Evolutionary conservation across 2,113 vertebrate genomes (phyloP), one percentile per base, ranked within the genome.

Genomic region (Ageneiosus marmoratus): DNA sequence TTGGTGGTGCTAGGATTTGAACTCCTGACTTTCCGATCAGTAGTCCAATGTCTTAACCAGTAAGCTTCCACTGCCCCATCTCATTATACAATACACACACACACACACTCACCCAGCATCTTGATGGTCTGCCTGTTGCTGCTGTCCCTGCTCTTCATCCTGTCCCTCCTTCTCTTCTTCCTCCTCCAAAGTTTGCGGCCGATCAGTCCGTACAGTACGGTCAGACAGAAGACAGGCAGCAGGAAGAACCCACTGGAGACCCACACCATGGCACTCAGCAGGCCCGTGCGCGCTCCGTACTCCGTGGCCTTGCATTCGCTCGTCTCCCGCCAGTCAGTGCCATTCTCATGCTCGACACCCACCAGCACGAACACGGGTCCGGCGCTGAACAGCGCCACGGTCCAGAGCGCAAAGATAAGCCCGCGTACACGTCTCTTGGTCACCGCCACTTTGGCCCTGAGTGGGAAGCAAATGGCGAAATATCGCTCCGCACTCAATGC

Each of bases 401-500:
- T 94, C 98, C 98, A 99, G 70, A 99, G 96, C n/a, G 95, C 88
- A 24, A 96, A 89, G 84, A 99, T 96, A 83, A 98, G 91, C 77
- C 94, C 92, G 84, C 96, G 96, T 82, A 98, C 97, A 2, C 97
- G 95, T 60, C 95, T 90, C 82, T 97, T 98, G 87, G 98, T 99
- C 82, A 99, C 95, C 82, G 96, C 89, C 10, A 96, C 96, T 86
- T 99, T 99, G 79, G 98, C 98, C 53, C 94, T 93, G 83, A 99
- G 92, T 0, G 98, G 98, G 89, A 98, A 98, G 86, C 98, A 99
- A 89, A 99, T 94, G 18, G 97, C 98, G 1, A 99, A 90, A 91
- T 99, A 99, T 34, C 98, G 93, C 94, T 99, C 97, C 90, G 97
- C 96, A 13, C 97, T 98, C 60, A 99, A 94, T 8, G 97, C 98